Evolutionary conservation across 2,113 vertebrate species (phyloP), one percentile per base, ranked within the genome.

Genomic region (Scartelaos histophorus): DNA sequence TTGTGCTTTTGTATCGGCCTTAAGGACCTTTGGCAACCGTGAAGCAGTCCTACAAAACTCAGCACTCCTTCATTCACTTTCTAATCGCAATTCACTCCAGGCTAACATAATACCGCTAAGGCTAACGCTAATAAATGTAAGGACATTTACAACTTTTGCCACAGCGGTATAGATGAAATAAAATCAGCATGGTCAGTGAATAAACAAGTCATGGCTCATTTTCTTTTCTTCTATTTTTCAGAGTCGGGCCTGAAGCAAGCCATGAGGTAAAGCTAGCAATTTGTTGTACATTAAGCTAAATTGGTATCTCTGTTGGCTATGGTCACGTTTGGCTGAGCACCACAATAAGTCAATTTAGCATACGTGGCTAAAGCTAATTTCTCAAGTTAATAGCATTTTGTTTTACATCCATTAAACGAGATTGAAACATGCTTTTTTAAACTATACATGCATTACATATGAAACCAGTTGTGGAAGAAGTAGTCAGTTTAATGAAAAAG

Each of bases 261-360:
- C 75, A 54, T 89, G 66, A 92, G 94, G 96, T 96, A 91, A 94
- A 92, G 78, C 43, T 71, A 56, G 56, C 54, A 17, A 62, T 34
- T 66, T 69, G 58, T 71, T 58, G n/a, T 34, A 67, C 74, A 19
- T 29, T 70, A 73, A 7, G 49, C 46, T 54, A 54, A 43, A 0
- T 17, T 17, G 15, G 24, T 61, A 61, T 64, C 61, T 64, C 60
- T 1, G 2, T 19, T 62, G 16, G 34, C 17, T 22, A 53, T 16
- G 61, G 66, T 57, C 2, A 60, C 51, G 57, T 22, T 24, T 73
- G 51, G 56, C 7, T 51, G 46, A 77, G 67, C 67, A 61, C 45
- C 16, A 49, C 70, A 69, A 62, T 70, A 66, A 19, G 69, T 72
- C 67, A 45, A 66, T 68, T 61, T 47, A 81, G 34, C 12, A 13